A percentile compares a stretch with the other conserved stretches of the same genome.
These are phyloP conservation scores for Mythimna vitellina DNA, from an alignment of 2,888 invertebrate genomes.

Conservation along the genomic window DNA sequence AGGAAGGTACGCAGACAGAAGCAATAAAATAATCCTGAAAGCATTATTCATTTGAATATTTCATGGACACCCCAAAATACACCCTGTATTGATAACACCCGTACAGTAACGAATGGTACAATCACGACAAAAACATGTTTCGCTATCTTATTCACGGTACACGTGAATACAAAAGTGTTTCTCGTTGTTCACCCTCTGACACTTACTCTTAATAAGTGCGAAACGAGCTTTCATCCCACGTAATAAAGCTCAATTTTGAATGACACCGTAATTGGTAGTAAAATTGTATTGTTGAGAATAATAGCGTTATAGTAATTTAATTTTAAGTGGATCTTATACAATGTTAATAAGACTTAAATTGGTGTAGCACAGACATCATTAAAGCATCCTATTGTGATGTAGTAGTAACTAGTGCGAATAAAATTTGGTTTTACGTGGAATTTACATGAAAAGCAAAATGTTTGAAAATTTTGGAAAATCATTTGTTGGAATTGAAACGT, in stretches of 20 bases:
- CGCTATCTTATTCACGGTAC: conserved; percentile 56
- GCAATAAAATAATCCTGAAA: neutral
- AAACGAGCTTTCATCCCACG: conserved; percentile 22
- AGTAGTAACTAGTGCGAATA: conserved; percentile 9
- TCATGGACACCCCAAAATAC: conserved; percentile 52
- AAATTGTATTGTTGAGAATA: conserved; percentile 31
- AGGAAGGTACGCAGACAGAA: neutral
- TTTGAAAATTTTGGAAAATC: conserved; percentile 18
- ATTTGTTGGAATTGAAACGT: conserved; percentile 5
- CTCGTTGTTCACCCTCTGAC: conserved; percentile 38
- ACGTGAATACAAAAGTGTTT: conserved; percentile 55
- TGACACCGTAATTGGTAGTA: neutral
- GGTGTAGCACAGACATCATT: conserved; percentile 25
- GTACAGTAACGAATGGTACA: conserved; percentile 59
- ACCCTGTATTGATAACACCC: conserved; percentile 56
- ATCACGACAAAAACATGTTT: conserved; percentile 58
- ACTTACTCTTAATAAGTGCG: neutral
- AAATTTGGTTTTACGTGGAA: conserved; percentile 21
- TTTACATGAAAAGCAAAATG: conserved; percentile 20
- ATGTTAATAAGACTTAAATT: conserved; percentile 30
- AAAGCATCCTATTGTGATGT: conserved; percentile 24
- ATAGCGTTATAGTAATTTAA: conserved; percentile 34
- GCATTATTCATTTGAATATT: conserved; percentile 9
- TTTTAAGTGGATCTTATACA: conserved; percentile 29
- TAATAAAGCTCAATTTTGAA: conserved; percentile 38